Percentiles rank a stretch among this genome's conserved stretches.
Evolutionary conservation across 2,797 vertebrate genomes (phyloP).

Genomic region (Psittacula echo): DNA sequence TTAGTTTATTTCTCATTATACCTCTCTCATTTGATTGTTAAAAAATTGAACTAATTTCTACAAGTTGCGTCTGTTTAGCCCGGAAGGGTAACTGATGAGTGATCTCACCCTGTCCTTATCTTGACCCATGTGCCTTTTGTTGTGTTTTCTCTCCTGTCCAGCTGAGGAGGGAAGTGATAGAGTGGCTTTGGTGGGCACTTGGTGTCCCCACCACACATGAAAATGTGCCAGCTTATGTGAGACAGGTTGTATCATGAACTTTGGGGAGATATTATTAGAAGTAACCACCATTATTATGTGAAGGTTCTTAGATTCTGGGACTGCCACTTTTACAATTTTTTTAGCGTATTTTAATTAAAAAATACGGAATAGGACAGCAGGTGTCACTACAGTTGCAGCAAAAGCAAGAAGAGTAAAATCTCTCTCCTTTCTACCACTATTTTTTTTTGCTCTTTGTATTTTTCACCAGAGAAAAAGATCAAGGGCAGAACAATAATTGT

Average conservation of each 20-base stretch:
- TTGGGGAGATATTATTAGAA: neutral
- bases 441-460: neutral
- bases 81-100: neutral
- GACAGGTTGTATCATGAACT: neutral
- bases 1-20: neutral
- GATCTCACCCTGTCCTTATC: neutral
- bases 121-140: neutral
- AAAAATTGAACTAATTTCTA: neutral
- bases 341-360: neutral
- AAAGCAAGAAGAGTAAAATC: neutral
- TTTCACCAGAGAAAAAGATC: neutral
- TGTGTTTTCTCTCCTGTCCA: neutral
- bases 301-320: neutral
- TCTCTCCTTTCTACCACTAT: fast-evolving
- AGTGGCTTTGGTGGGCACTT: neutral
- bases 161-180: neutral
- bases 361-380: conserved; percentile 9
- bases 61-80: neutral
- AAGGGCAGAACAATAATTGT: neutral
- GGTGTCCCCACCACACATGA: neutral
- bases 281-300: neutral
- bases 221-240: neutral
- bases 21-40: neutral
- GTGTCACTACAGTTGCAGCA: conserved; percentile 9
- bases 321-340: neutral